A percentile compares a stretch with the other conserved stretches of the same genome.
These are phyloP conservation scores for Equus quagga DNA, from an alignment of 2,113 vertebrate genomes.

Conservation along the genomic window DNA sequence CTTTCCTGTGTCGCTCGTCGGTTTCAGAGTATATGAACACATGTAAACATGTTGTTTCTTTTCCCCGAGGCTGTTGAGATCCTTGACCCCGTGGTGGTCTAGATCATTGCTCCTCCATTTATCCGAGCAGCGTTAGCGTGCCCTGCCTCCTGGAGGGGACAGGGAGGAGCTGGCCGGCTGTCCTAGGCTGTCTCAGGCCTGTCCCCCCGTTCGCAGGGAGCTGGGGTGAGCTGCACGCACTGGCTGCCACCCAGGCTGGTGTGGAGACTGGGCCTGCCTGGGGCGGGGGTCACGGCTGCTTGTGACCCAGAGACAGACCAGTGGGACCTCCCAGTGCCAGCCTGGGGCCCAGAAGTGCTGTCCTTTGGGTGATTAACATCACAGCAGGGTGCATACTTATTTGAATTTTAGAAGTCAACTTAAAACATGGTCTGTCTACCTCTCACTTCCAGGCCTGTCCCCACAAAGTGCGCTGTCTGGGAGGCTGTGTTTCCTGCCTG, in stretches of 20 bases:
- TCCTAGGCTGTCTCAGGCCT: neutral
- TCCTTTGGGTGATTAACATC: accelerated
- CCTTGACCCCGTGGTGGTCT: neutral
- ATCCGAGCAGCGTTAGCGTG: accelerated
- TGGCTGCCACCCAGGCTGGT: accelerated
- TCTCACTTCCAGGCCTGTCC: accelerated
- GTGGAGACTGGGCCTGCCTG: neutral
- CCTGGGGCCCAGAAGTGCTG: neutral
- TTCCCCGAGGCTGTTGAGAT: neutral
- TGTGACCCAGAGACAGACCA: neutral
- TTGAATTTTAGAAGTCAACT: too few relatives aligned
- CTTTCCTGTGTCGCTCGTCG: neutral
- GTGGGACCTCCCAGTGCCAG: neutral
- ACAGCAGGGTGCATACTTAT: neutral
- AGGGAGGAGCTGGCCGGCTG: neutral
- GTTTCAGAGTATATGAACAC: neutral
- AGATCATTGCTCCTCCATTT: too few relatives aligned
- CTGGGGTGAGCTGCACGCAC: neutral
- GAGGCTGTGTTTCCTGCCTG: accelerated
- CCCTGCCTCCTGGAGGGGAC: neutral
- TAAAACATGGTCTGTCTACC: too few relatives aligned
- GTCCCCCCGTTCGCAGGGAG: too few relatives aligned
- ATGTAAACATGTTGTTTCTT: accelerated
- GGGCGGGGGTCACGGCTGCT: neutral
- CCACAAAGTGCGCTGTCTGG: accelerated